Conservation (phyloP, 2,888 invertebrate genomes). For the Tryphoninae sp. region DNA sequence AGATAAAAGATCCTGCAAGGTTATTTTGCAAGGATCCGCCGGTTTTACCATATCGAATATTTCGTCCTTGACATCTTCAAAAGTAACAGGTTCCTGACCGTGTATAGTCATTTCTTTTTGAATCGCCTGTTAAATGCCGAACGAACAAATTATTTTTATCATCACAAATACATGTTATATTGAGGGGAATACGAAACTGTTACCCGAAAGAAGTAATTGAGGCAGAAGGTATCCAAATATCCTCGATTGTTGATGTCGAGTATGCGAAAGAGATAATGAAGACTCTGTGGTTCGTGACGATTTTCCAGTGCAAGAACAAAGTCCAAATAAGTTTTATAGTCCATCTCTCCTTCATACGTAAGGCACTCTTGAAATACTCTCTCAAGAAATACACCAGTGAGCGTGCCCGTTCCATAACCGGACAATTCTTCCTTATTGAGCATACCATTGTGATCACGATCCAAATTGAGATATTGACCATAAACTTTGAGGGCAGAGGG, state of each 20-base stretch:
- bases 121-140: conserved; percentile 86
- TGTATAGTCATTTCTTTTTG: conserved; percentile 94
- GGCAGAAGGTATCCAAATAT: conserved; percentile 93
- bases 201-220: conserved; percentile 96
- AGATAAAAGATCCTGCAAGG: conserved; percentile 91
- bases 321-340: conserved; percentile 98
- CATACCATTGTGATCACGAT: conserved; percentile 98
- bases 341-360: conserved; percentile 97
- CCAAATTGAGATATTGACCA: conserved; percentile 96
- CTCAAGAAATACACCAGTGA: conserved; percentile 95
- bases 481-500: conserved; percentile 95
- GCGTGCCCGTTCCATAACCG: conserved; percentile 95
- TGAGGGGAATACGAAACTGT: conserved; percentile 9
- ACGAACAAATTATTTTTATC: conserved; percentile 10
- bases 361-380: conserved; percentile 97
- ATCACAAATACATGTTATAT: conserved; percentile 3
- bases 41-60: conserved; percentile 99
- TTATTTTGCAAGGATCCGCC: conserved; percentile 91
- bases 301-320: conserved; percentile 97
- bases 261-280: conserved; percentile 95
- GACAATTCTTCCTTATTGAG: conserved; percentile 94
- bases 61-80: conserved; percentile 98
- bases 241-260: conserved; percentile 94
- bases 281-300: conserved; percentile 93
- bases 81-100: conserved; percentile 94